Evolutionary conservation across 53 echinoderm and acorn worm genomes (phyloP), one percentile per base, ranked within the genome.

Genomic region (Zoroaster sp.): DNA sequence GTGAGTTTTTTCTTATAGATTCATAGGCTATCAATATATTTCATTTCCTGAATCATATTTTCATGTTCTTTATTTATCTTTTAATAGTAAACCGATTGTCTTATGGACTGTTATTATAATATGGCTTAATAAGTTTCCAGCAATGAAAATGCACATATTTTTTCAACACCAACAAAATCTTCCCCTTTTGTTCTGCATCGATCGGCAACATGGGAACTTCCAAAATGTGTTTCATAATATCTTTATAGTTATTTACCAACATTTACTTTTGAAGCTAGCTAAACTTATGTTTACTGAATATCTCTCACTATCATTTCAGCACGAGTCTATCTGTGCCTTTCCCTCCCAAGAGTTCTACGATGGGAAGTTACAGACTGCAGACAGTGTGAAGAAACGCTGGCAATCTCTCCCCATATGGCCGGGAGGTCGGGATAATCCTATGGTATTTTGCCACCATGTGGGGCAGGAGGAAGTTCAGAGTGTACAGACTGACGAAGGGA

Each of bases 361-460:
- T 2, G 88, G 80, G 47, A 82, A 88, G 53, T 76, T 97, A 69
- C 39, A 68, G 38, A 97, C 97, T 7, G 90, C 92, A 35, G 67
- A 85, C n/a, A 72, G 69, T 17, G 94, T 97, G 21, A 78, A 79
- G 47, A 72, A 41, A 39, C 91, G 95, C 5, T 15, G 40, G 40
- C 18, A 55, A 23, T 40, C 87, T 30, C 20, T 72, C 37, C 31
- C 32, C 17, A 73, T 90, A 47, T 95, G 95, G 93, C 95, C 95
- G 1, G 89, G 83, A 70, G 83, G 88, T 47, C 40, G 42, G 30
- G 65, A 69, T 8, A 80, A 78, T 15, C 97, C 95, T 9, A 73
- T 47, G 21, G 97, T 97, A 40, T 95, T 97, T 83, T 96, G 96
- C 55, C 95, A 97, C 59, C 88, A 93, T 12, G 78, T 90, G 1